Evolutionary conservation across 1,140 invertebrate species (phyloP).

Genomic region (Hypsibius dujardini): DNA sequence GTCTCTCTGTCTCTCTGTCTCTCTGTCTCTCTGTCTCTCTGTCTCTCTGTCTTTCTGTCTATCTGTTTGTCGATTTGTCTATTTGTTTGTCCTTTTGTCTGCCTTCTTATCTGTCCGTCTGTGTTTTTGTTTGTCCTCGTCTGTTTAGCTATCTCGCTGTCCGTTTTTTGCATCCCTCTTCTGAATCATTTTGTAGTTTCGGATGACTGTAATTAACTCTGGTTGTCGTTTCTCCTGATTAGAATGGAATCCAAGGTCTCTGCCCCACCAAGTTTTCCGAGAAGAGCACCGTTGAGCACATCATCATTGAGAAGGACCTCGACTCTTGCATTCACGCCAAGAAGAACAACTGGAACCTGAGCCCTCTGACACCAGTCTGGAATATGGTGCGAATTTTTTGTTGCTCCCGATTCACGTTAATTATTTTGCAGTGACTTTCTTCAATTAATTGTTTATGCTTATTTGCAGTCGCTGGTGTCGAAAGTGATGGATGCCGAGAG

Average conservation of each 20-base stretch:
- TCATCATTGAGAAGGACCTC: slow-evolving; percentile 1
- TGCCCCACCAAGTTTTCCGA: slow-evolving; percentile 3
- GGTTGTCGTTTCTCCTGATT: not conserved
- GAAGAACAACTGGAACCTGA: slow-evolving; percentile 12
- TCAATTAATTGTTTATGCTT: not conserved
- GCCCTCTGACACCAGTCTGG: slow-evolving; percentile 14
- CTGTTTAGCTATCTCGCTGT: no score
- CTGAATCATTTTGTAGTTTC: no score
- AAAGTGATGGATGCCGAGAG: not conserved
- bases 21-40: no score
- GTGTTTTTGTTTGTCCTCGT: no score
- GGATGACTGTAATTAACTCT: not conserved
- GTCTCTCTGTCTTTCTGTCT: no score
- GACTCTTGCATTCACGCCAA: not conserved
- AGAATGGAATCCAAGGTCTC: slow-evolving; percentile 5
- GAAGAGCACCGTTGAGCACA: not conserved
- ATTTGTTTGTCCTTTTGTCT: no score
- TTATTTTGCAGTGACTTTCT: not conserved
- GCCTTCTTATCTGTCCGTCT: no score
- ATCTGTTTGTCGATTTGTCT: no score
- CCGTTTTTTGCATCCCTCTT: no score
- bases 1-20: no score
- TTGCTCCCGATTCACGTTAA: no score
- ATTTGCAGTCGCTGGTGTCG: not conserved
- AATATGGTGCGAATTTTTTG: not conserved